These are phyloP conservation scores for Prosopocoilus inquinatus DNA, from an alignment of 2,888 invertebrate genomes.

Conservation along the genomic window DNA sequence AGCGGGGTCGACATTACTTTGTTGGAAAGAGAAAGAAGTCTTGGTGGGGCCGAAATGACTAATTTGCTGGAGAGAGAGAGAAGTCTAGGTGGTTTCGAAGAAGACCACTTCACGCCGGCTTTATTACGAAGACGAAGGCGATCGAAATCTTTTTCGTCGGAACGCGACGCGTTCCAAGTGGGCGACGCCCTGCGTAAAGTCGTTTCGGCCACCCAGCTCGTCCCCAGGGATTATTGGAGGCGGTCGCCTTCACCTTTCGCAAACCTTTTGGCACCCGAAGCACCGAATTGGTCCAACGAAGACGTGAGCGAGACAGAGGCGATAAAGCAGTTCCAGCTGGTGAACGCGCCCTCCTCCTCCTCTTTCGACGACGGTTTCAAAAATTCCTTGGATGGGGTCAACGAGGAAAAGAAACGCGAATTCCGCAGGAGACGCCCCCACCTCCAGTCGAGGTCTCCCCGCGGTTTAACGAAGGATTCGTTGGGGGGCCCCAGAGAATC, in stretches of 20 bases:
- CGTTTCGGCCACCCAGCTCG: constrained; percentile 50
- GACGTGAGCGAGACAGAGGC: constrained; percentile 19
- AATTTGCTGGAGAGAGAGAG: no score
- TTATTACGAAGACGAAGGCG: background rate
- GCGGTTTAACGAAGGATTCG: no score
- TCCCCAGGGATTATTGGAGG: constrained; percentile 52
- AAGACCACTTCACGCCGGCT: background rate
- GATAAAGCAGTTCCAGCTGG: constrained; percentile 20
- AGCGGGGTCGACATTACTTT: no score
- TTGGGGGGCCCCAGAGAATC: no score
- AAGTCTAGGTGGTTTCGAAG: constrained; percentile 50
- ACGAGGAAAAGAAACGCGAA: constrained; percentile 24
- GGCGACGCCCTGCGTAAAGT: constrained; percentile 36
- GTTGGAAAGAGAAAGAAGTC: no score
- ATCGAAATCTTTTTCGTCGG: constrained; percentile 4
- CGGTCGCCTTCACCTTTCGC: constrained; percentile 51
- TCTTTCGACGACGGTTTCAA: constrained; percentile 48
- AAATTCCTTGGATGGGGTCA: constrained; percentile 63
- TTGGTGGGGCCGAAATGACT: no score
- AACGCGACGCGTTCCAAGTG: background rate
- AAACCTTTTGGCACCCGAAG: constrained; percentile 41
- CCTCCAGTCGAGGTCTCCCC: background rate
- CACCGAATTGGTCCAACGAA: background rate
- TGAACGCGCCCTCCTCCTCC: background rate
- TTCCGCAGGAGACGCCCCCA: constrained; percentile 11